Evolutionary conservation across 35 echinoderm and acorn worm genomes (phyloP), one percentile per base, ranked within the genome.

Genomic region (Amphiura filiformis): DNA sequence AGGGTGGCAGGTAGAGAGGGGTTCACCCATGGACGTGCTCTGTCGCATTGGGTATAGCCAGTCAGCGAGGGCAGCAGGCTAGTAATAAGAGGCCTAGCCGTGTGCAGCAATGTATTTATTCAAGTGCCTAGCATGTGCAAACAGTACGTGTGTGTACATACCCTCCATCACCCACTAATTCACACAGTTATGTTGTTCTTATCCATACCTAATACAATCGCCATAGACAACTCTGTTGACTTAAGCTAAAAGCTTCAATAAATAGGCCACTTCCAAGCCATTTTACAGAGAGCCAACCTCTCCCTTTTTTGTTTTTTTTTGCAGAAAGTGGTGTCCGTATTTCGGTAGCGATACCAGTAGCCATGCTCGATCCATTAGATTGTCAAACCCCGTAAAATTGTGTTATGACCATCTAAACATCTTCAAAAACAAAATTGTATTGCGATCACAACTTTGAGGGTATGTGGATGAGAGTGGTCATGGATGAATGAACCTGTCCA

Each of bases 41-140:
- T n/a, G n/a, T n/a, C 61, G 61, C 61, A 30, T 18, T 13, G 7
- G 26, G 11, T n/a, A 26, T 26, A 52, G 61, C 61, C 2, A 26
- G 2, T 23, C 15, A 70, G 61, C 11, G 1, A 15, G 28, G 61
- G 61, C 61, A 23, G 61, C 61, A 18, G 41, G 41, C 15, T 70
- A 70, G 61, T 1, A 23, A 47, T 52, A 52, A 20, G 20, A 70
- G 61, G 61, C 61, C 61, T n/a, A n/a, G n/a, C n/a, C n/a, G n/a
- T n/a, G n/a, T n/a, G n/a, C n/a, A n/a, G n/a, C n/a, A 70, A 70
- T 70, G 89, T 91, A 91, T 91, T 91, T 91, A 83, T 91, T 91
- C 89, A 91, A 82, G 40, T 64, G 44, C 77, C 81, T 79, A 78
- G 82, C 79, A 80, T 70, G 82, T 83, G 82, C 89, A 91, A 84